Conservation (phyloP, 2,888 invertebrate species). For the Thereva unica region DNA sequence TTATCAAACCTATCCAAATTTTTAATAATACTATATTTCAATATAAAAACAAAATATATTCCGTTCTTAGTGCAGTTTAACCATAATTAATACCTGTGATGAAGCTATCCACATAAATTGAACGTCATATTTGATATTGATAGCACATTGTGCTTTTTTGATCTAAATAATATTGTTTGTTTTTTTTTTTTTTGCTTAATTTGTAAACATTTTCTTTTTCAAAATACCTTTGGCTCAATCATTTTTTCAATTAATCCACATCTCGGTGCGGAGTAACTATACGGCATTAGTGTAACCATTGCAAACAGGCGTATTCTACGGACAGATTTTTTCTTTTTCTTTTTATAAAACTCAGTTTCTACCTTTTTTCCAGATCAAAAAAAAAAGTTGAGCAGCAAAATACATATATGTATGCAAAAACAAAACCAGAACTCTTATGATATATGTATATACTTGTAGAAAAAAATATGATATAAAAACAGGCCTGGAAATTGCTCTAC, state of each 20-base stretch:
- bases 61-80: too few species aligned
- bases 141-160: neutral
- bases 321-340: conserved; percentile 2
- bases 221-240: conserved; percentile 58
- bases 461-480: too few species aligned
- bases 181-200: neutral
- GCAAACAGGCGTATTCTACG: conserved; percentile 42
- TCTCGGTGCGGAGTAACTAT: conserved; percentile 57
- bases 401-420: neutral
- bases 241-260: conserved; percentile 60
- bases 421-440: conserved; percentile 10
- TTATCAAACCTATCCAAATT: too few species aligned
- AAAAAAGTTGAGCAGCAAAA: conserved; percentile 7
- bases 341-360: conserved; percentile 25
- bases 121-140: conserved; percentile 5
- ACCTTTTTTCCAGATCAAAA: conserved; percentile 19
- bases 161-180: neutral
- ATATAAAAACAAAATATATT: too few species aligned
- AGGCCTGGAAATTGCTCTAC: too few species aligned
- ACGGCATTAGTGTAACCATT: conserved; percentile 59
- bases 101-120: neutral
- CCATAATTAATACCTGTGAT: neutral
- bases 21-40: too few species aligned
- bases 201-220: conserved; percentile 3
- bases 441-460: too few species aligned